A percentile compares a stretch with the other conserved stretches of the same genome.
Evolutionary conservation across 2,113 vertebrate species (phyloP).

Genomic region (Thamnophis sirtalis): DNA sequence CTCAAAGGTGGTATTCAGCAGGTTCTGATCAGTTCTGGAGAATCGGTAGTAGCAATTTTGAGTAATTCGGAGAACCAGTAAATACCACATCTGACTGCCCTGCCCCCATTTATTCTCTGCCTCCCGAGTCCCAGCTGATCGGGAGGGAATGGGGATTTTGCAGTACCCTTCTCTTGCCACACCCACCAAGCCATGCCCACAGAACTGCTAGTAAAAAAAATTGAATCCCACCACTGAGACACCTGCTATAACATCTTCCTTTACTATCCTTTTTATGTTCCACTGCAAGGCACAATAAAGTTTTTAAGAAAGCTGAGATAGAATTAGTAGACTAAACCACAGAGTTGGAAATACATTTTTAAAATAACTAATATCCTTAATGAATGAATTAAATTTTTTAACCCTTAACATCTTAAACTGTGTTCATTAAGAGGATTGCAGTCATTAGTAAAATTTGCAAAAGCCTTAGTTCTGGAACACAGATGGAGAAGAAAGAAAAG

Average conservation of each 20-base stretch:
- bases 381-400: constrained; percentile 27
- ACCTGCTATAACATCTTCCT: background rate
- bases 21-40: no score
- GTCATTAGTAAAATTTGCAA: constrained; percentile 38
- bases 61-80: no score
- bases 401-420: constrained; percentile 44
- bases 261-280: background rate
- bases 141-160: no score
- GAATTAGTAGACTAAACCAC: background rate
- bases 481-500: constrained; percentile 10
- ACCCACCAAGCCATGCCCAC: no score
- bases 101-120: no score
- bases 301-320: background rate
- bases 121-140: no score
- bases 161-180: no score
- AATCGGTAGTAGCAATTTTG: no score
- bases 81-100: no score
- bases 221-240: no score
- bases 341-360: background rate
- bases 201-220: no score
- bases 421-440: constrained; percentile 44
- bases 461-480: constrained; percentile 33
- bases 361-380: constrained; percentile 30
- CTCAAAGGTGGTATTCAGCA: no score
- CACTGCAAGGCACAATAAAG: background rate